Conservation (phyloP, 1,140 invertebrate species). For the Rhagoletis pomonella region DNA sequence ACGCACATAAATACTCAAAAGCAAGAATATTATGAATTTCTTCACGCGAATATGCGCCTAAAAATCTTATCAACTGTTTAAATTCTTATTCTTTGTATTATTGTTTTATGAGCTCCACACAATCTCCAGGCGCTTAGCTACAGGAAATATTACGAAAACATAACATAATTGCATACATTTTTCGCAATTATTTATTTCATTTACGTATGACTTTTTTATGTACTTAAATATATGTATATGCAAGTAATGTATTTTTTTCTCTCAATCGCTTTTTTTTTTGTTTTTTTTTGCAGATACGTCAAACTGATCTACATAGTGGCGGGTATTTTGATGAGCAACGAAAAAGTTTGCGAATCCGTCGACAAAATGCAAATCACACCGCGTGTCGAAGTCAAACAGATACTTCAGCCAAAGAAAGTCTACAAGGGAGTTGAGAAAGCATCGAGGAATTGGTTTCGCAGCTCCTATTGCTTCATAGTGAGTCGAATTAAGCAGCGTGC, state of each 20-base stretch:
- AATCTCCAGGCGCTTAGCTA: not conserved
- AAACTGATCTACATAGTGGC: slow-evolving; percentile 72
- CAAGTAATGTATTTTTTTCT: not conserved
- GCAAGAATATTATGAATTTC: no score
- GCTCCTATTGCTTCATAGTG: slow-evolving; percentile 34
- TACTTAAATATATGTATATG: no score
- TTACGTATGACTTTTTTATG: not conserved
- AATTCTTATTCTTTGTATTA: no score
- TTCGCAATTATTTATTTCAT: not conserved
- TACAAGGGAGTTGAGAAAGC: not conserved
- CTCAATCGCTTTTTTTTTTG: not conserved
- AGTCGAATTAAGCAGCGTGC: slow-evolving; percentile 37
- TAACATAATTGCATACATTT: not conserved
- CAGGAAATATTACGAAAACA: not conserved
- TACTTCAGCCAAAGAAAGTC: slow-evolving; percentile 26
- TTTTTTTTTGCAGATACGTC: slow-evolving; percentile 62
- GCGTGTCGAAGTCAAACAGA: slow-evolving; percentile 68
- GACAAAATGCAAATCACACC: slow-evolving; percentile 72
- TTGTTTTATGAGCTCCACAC: no score
- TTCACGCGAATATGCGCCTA: no score
- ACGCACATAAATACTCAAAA: no score
- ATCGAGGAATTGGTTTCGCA: slow-evolving; percentile 41
- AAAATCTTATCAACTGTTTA: no score
- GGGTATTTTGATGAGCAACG: slow-evolving; percentile 71
- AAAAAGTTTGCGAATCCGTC: slow-evolving; percentile 71